Conservation (phyloP, 2,888 invertebrate species). For the Dryocosmus kuriphilus region DNA sequence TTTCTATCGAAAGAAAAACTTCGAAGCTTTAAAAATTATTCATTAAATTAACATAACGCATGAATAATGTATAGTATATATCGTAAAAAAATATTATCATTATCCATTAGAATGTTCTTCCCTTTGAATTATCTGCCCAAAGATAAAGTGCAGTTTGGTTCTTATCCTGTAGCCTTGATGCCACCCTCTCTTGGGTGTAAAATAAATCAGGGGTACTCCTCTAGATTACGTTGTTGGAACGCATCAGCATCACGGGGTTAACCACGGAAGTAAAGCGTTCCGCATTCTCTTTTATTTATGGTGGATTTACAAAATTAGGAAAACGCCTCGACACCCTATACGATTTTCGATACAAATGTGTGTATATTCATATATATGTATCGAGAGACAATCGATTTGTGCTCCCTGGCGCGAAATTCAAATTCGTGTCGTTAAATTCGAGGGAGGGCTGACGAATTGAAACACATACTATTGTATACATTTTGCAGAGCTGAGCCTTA, state of each 20-base stretch:
- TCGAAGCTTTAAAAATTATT: not conserved
- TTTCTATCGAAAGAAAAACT: not conserved
- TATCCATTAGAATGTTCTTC: slow-evolving; percentile 17
- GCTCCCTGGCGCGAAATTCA: not conserved
- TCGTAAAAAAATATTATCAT: not conserved
- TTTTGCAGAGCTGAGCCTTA: not conserved
- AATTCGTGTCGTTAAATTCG: slow-evolving; percentile 4
- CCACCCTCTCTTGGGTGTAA: slow-evolving; percentile 30
- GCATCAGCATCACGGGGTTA: slow-evolving; percentile 21
- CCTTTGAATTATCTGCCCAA: slow-evolving; percentile 23
- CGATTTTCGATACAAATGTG: not conserved
- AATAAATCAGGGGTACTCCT: slow-evolving; percentile 28
- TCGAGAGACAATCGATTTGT: slow-evolving; percentile 8
- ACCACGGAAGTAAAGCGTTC: slow-evolving; percentile 25
- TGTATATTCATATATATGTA: slow-evolving; percentile 18
- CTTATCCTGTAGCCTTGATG: not conserved
- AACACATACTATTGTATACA: not conserved
- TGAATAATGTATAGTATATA: slow-evolving; percentile 3
- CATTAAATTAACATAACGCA: not conserved
- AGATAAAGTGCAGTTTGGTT: slow-evolving; percentile 30
- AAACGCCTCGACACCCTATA: not conserved
- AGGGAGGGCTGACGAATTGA: slow-evolving; percentile 30
- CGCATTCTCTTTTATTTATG: slow-evolving; percentile 56
- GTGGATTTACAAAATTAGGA: slow-evolving; percentile 58
- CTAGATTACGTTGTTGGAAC: slow-evolving; percentile 35